Base-by-base conservation (phyloP, 2,888 invertebrate species). In the Drosophila neonasuta region DNA sequence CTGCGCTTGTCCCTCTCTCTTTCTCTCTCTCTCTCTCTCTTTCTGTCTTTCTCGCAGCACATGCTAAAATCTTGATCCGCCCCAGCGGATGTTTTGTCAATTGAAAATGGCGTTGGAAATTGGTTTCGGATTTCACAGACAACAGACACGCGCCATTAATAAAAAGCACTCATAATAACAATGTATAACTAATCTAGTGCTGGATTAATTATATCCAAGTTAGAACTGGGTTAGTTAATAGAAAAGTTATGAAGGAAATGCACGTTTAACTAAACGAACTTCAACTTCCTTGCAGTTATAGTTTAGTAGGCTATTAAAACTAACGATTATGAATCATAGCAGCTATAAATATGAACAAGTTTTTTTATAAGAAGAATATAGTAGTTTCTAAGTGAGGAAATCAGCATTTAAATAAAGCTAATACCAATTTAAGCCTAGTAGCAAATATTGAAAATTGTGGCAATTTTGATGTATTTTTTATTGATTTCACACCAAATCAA, bases 21-120 rank as follows among this genome's bases (percentile, higher is more conserved):
- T 29, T 39, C 1, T 20, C 39, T 7, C 6, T 7, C 20, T 15
- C 9, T 30, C 9, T 46, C 36, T 10, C 1, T 45, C 5, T 54
- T n/a, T 74, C 60, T 72, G 65, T 83, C 74, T 44, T 68, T 83
- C 74, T 44, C 77, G 50, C 11, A 36, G 63, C 76, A 58, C 82
- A 74, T 63, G 74, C 77, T 66, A 65, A 78, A 48, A 54, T 86
- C 86, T 66, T 79, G 62, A 58, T 51, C 39, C 36, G n/a, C 59
- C 59, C 60, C 68, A 71, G 68, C 87, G 81, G 81, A 82, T 79
- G 79, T 71, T 64, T 79, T 71, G 54, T 66, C 79, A 82, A 82
- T 86, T 82, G 74, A 71, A 82, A 82, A 86, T 82, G 81, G 87
- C 85, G 81, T 71, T 74, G 61, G 68, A 80, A 74, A 83, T 78